phyloP scores from a whole-genome alignment of 2,113 vertebrate genomes.

The Elephas maximus region DNA sequence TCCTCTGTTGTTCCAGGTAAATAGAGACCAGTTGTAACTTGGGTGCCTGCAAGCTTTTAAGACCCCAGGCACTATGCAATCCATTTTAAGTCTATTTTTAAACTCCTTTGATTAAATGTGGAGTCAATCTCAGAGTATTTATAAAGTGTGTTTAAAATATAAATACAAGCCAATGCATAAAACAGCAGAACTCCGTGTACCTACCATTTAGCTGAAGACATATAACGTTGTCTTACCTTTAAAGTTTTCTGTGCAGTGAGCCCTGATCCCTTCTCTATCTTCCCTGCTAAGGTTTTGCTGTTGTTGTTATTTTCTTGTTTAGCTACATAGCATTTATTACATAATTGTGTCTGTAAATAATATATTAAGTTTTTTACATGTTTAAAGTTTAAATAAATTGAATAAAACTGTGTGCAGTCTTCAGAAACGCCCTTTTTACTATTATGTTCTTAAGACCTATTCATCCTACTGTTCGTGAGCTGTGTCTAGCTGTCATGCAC shows the following conservation, averaged over 20 bases:
- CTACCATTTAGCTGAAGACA: not conserved
- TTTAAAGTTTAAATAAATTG: not conserved
- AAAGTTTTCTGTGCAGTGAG: not conserved
- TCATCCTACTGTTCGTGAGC: not conserved
- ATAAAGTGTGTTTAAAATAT: not conserved
- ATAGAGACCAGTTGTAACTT: no score
- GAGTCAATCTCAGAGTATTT: not conserved
- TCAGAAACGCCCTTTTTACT: not conserved
- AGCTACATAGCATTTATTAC: not conserved
- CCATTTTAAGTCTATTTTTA: not conserved
- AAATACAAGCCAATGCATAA: not conserved
- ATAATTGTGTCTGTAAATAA: not conserved
- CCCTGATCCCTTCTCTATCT: not conserved
- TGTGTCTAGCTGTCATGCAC: not conserved
- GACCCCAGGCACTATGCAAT: not conserved
- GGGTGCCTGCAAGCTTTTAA: not conserved
- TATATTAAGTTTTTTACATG: not conserved
- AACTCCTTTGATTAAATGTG: not conserved
- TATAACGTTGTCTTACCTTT: not conserved
- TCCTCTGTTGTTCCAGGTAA: not conserved
- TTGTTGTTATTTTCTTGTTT: not conserved
- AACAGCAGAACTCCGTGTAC: not conserved
- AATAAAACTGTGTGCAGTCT: not conserved
- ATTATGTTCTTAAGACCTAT: not conserved
- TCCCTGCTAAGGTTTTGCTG: not conserved